Percentiles rank a stretch among this genome's conserved stretches.
These are phyloP conservation scores for Drosophila dunni DNA, from an alignment of 1,140 invertebrate genomes.

Conservation along the genomic window DNA sequence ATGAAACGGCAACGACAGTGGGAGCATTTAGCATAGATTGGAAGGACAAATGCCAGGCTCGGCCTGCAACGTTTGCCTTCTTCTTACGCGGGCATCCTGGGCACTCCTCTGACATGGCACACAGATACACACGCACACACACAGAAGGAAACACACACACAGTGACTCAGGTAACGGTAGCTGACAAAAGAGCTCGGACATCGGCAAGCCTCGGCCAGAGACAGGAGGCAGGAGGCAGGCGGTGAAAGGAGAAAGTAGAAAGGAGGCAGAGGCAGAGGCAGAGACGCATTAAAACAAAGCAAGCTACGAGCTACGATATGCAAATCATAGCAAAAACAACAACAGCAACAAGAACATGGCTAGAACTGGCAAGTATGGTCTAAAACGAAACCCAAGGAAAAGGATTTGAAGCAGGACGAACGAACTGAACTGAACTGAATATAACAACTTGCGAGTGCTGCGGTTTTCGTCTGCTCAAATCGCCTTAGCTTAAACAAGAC, in stretches of 20 bases:
- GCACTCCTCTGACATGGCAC: conserved; percentile 44
- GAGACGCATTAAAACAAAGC: conserved; percentile 78
- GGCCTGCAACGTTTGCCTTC: conserved; percentile 73
- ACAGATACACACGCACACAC: conserved; percentile 22
- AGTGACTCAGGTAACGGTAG: conserved; percentile 62
- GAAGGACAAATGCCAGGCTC: conserved; percentile 78
- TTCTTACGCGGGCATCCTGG: conserved; percentile 77
- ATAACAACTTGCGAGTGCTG: conserved; percentile 75
- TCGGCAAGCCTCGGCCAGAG: conserved; percentile 49
- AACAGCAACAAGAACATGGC: conserved; percentile 28
- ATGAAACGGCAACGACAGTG: conserved; percentile 42
- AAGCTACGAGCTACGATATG: conserved; percentile 75
- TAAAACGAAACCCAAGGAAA: conserved; percentile 53
- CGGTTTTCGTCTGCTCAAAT: conserved; percentile 79
- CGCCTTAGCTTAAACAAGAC: conserved; percentile 79
- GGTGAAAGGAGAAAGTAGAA: conserved; percentile 14
- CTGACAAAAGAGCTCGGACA: conserved; percentile 74
- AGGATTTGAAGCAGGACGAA: conserved; percentile 55
- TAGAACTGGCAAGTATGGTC: conserved; percentile 31
- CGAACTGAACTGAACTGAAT: conserved; percentile 38
- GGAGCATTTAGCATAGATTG: conserved; percentile 80
- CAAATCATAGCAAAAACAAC: conserved; percentile 75
- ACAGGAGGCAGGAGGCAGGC: conserved; percentile 28
- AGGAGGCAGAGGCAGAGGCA: conserved; percentile 9
- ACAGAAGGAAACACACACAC: conserved; percentile 17